Conservation (phyloP, 2,797 vertebrate species). For the Acipenser ruthenus region DNA sequence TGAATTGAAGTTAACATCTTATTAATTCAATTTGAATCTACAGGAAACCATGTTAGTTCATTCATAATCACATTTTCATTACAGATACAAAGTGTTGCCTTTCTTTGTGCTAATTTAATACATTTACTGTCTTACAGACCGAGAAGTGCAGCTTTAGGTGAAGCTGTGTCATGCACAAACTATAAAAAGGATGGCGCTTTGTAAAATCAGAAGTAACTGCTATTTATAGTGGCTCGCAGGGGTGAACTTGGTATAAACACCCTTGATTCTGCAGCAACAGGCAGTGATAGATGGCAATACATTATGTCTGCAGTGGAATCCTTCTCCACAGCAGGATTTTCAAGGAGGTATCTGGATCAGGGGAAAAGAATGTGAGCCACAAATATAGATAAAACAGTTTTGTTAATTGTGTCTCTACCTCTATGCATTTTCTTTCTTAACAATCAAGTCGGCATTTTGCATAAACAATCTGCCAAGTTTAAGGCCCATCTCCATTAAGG, state of each 20-base stretch:
- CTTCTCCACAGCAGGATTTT: conserved; percentile 33
- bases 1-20: no score
- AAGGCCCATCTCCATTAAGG: conserved; percentile 58
- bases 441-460: conserved; percentile 38
- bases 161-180: conserved; percentile 55
- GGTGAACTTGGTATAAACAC: conserved; percentile 44
- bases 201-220: conserved; percentile 43
- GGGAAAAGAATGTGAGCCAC: conserved; percentile 17
- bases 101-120: conserved; percentile 59
- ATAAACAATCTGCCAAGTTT: conserved; percentile 50
- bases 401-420: conserved; percentile 20
- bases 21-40: conserved; percentile 9
- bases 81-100: conserved; percentile 55
- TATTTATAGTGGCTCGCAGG: conserved; percentile 58
- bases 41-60: conserved; percentile 61
- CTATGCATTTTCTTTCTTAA: conserved; percentile 44
- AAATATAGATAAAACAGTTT: conserved; percentile 33
- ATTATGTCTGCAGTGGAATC: conserved; percentile 32
- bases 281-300: conserved; percentile 37
- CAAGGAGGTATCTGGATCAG: conserved; percentile 25
- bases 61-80: conserved; percentile 65
- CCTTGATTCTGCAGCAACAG: conserved; percentile 23
- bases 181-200: conserved; percentile 56
- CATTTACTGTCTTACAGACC: conserved; percentile 54
- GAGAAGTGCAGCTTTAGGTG: conserved; percentile 17